Conservation (phyloP, 2,797 vertebrate genomes). For the Channallabes apus region DNA sequence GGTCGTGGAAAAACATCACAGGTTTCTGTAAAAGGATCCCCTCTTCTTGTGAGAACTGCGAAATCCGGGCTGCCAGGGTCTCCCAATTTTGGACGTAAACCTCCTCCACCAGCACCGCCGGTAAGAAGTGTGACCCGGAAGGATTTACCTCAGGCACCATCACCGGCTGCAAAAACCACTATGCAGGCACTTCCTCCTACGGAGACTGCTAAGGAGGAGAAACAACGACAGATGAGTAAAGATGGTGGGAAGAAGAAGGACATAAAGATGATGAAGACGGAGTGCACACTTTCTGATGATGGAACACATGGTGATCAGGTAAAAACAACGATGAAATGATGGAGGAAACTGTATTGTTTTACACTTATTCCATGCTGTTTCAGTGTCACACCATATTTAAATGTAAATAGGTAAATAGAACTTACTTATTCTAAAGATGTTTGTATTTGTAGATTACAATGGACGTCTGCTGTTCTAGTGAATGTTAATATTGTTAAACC, state of each 20-base stretch:
- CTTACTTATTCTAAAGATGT: background rate
- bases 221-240: conserved; percentile 56
- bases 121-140: conserved; percentile 78
- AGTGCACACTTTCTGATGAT: conserved; percentile 57
- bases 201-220: conserved; percentile 48
- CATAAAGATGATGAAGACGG: conserved; percentile 53
- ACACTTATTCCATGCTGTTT: background rate
- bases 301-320: conserved; percentile 70
- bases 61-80: conserved; percentile 71
- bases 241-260: conserved; percentile 53
- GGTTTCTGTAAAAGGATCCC: conserved; percentile 67
- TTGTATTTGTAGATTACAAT: background rate
- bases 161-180: conserved; percentile 29
- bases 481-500: background rate
- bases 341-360: background rate
- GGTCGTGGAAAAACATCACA: conserved; percentile 66
- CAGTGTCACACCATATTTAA: background rate
- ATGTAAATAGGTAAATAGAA: background rate
- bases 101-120: conserved; percentile 78
- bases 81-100: conserved; percentile 73
- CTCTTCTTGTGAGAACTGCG: conserved; percentile 69
- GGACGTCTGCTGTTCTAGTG: background rate
- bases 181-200: conserved; percentile 38
- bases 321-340: conserved; percentile 27
- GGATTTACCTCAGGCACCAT: conserved; percentile 57